phyloP scores from a whole-genome alignment of 2,888 invertebrate species.

The Cremastobaeus sp. region DNA sequence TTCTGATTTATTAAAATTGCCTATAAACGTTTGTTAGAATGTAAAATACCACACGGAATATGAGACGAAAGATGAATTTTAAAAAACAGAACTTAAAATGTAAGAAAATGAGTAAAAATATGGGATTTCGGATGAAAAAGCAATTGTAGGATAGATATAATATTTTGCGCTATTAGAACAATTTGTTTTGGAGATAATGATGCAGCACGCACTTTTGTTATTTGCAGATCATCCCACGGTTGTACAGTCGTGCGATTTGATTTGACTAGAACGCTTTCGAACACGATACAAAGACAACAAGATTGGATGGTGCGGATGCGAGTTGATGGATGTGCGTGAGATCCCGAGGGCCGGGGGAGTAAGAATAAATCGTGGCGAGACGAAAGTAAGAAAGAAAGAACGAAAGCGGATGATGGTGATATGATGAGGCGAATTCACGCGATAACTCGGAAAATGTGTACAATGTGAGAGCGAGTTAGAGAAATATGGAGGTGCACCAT shows the following conservation, averaged over 20 bases:
- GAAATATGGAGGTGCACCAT: slow-evolving; percentile 45
- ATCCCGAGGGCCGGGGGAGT: slow-evolving; percentile 68
- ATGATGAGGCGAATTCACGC: slow-evolving; percentile 58
- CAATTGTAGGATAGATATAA: neutral
- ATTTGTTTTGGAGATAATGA: slow-evolving; percentile 58
- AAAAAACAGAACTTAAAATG: no score
- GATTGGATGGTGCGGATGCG: slow-evolving; percentile 78
- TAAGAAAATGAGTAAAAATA: slow-evolving; percentile 5
- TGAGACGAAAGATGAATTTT: no score
- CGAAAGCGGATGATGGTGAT: slow-evolving; percentile 58
- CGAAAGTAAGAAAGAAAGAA: slow-evolving; percentile 61
- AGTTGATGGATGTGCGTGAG: slow-evolving; percentile 78
- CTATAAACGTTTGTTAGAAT: no score
- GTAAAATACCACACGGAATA: no score
- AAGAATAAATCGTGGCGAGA: slow-evolving; percentile 67
- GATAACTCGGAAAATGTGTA: slow-evolving; percentile 59
- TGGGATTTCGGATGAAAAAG: neutral
- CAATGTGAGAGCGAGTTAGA: slow-evolving; percentile 54
- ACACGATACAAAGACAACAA: slow-evolving; percentile 78
- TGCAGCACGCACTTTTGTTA: slow-evolving; percentile 74
- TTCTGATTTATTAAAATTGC: no score
- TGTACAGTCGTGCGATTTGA: slow-evolving; percentile 77
- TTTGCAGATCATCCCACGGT: slow-evolving; percentile 77
- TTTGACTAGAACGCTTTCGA: slow-evolving; percentile 77
- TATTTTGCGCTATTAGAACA: slow-evolving; percentile 36